Evolutionary conservation across 2,113 vertebrate species (phyloP), one percentile per base, ranked within the genome.

Genomic region (Anser brachyrhynchus): DNA sequence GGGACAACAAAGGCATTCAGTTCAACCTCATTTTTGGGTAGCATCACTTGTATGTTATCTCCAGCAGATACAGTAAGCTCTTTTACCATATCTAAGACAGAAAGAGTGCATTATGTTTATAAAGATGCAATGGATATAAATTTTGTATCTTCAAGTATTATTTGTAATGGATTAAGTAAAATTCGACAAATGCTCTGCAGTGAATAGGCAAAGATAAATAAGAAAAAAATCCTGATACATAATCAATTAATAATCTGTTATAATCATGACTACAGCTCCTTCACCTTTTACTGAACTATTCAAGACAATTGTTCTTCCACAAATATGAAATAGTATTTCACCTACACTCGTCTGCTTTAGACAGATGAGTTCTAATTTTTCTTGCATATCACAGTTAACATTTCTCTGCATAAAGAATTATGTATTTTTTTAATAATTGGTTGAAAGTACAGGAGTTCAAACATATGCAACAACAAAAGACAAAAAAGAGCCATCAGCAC

Each of bases 1-100:
- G 98, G 95, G 18, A 95, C 74, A 55, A 97, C 97, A 52, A 97
- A 97, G 44, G 97, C 97, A 77, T 97, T 97, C 57, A 98, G 95
- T 64, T 98, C 96, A 87, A 98, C 95, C 58, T 97, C 96, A 41
- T 96, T 93, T 92, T 95, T 92, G 21, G 98, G 98, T 8, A 97
- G 85, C 26, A 95, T 97, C 76, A 96, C 41, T n/a, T 98, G 92
- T 54, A 96, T 69, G 13, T 98, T 97, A 65, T 98, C 97, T 92
- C 97, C 98, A 76, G 94, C 92, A 21, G 97, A 98, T 64, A 97
- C 97, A 16, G 14, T 33, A 72, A 99, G 98, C 46, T 97, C 91
- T 93, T 72, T 95, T 75, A 92, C 98, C 98, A 90, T 39, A 96
- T 73, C 17, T 93, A 87, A 90, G 89, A 92, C 8, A 90, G 49